Evolutionary conservation across 2,888 invertebrate species (phyloP).

Genomic region (Coleophora deauratella): DNA sequence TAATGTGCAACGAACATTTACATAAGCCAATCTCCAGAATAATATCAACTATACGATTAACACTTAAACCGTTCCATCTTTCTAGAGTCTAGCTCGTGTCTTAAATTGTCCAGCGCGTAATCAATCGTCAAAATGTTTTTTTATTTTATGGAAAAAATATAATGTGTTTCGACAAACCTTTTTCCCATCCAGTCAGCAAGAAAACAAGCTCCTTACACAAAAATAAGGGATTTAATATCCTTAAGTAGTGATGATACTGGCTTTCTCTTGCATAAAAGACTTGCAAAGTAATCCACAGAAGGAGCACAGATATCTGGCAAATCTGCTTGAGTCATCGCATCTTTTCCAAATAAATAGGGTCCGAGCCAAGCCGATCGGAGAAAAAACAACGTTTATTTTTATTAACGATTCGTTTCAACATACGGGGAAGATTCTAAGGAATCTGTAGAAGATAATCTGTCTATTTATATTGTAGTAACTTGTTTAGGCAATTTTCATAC

Average conservation of each 20-base stretch:
- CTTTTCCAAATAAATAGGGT: slow-evolving; percentile 69
- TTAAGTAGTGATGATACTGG: slow-evolving; percentile 71
- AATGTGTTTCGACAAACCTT: too few species aligned
- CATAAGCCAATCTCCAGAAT: too few species aligned
- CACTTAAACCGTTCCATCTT: too few species aligned
- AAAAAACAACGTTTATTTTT: slow-evolving; percentile 39
- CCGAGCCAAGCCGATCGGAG: slow-evolving; percentile 35
- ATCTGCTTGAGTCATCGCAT: slow-evolving; percentile 72
- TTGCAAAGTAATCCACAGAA: slow-evolving; percentile 72
- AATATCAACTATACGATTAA: too few species aligned
- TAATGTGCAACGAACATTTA: too few species aligned
- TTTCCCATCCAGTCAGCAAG: slow-evolving; percentile 18
- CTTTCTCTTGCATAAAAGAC: slow-evolving; percentile 63
- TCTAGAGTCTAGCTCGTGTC: too few species aligned
- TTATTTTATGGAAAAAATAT: too few species aligned
- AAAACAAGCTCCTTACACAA: slow-evolving; percentile 69
- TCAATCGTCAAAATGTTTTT: too few species aligned
- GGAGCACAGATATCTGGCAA: slow-evolving; percentile 61
- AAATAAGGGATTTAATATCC: slow-evolving; percentile 71
- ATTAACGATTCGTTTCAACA: slow-evolving; percentile 10
- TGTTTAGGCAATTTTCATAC: too few species aligned
- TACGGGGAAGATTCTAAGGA: not conserved
- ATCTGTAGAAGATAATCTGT: too few species aligned
- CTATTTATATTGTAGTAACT: too few species aligned
- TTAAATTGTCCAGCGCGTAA: too few species aligned